Percentiles rank a stretch among this genome's conserved stretches.
Conservation (phyloP, 2,888 invertebrate genomes). For the Mayetiola destructor region DNA sequence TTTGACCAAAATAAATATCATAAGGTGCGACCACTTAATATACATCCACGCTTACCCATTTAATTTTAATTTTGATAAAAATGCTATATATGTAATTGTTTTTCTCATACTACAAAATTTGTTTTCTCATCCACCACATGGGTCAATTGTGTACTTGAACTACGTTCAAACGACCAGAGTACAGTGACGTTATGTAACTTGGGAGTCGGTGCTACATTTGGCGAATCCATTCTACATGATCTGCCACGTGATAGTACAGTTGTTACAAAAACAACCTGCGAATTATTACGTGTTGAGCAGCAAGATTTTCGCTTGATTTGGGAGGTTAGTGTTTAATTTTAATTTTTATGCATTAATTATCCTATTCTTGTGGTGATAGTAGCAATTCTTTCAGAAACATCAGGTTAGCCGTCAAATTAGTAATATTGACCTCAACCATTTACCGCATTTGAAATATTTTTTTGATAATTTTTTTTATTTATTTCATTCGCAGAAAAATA, state of each 20-base stretch:
- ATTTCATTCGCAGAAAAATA: constrained; percentile 53
- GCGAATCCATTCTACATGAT: constrained; percentile 59
- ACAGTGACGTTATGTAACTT: constrained; percentile 51
- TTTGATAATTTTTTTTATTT: constrained; percentile 15
- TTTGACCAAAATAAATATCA: too few species aligned
- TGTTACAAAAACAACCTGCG: constrained; percentile 57
- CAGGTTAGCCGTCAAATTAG: too few species aligned
- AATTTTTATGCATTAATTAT: not conserved
- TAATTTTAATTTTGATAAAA: too few species aligned
- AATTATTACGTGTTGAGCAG: constrained; percentile 58
- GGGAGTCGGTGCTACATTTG: constrained; percentile 60
- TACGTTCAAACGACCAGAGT: too few species aligned
- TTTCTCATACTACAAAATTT: too few species aligned
- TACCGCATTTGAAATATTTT: not conserved
- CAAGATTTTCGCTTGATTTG: constrained; percentile 61
- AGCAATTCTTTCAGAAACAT: too few species aligned
- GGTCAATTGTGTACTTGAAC: too few species aligned
- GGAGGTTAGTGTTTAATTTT: constrained; percentile 44
- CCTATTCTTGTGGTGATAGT: too few species aligned
- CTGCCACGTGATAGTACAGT: constrained; percentile 56
- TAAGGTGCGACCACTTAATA: too few species aligned
- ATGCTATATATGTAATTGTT: too few species aligned
- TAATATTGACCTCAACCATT: not conserved
- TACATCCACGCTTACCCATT: too few species aligned
- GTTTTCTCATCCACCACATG: too few species aligned